Base-by-base conservation (phyloP, 2,797 vertebrate genomes). In the Champsocephalus gunnari region DNA sequence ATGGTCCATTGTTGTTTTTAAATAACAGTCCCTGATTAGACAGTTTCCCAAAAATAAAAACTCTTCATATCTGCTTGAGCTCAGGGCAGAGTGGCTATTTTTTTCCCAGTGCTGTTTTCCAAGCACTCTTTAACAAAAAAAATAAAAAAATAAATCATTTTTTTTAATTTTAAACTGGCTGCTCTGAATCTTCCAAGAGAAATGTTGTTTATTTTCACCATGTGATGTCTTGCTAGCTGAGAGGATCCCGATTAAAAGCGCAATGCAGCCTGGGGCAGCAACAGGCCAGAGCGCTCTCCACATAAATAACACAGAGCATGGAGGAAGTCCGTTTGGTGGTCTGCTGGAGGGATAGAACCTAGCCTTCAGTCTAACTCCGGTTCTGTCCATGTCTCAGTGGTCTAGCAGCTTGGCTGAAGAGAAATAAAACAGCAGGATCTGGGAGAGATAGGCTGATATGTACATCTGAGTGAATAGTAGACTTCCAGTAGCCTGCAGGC, bases 301-400 rank as follows among this genome's bases (percentile, higher is more conserved):
- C 91, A 91, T 93, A 91, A 93, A 93, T 92, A 93, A 94, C 87
- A 66, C 83, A 91, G 88, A 93, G 89, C 72, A 63, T 76, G 84
- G 80, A 90, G 90, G 88, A 89, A 87, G 90, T 90, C 87, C 72
- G 87, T 90, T 86, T 88, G 91, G 92, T 93, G 89, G 91, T 93
- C 92, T 90, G 90, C 88, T 92, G 88, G 82, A 92, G 83, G 89
- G 87, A 88, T 80, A 69, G 89, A 92, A 92, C 79, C 84, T 67
- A 84, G 59, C 79, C 70, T 80, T 84, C 86, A 77, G 64, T 80
- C 85, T 81, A 64, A 74, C 78, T 84, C 71, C 73, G 78, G 78
- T 83, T 79, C 81, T 71, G 83, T 82, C 77, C 38, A 72, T 4
- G 74, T 90, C 87, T 90, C 89, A 87, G 87, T 53, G 83, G 90